Evolutionary conservation across 2,888 invertebrate genomes (phyloP).

Genomic region (Erebia ligea): DNA sequence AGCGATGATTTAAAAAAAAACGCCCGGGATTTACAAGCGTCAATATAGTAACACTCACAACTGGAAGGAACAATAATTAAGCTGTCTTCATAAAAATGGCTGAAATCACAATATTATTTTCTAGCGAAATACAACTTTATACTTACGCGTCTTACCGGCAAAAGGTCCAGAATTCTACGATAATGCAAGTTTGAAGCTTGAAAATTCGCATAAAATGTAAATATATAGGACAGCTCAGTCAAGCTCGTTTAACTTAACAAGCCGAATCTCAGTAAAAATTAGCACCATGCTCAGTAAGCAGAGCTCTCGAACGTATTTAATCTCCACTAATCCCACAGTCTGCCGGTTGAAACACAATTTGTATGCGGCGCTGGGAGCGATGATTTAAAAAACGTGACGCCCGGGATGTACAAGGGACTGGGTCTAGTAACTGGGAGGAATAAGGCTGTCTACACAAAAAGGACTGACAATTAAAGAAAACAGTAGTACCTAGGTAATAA

Average conservation of each 20-base stretch:
- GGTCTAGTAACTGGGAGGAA: constrained; percentile 35
- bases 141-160: too few relatives aligned
- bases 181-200: too few relatives aligned
- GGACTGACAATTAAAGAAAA: too few relatives aligned
- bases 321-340: constrained; percentile 7
- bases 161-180: too few relatives aligned
- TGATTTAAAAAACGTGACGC: constrained; percentile 68
- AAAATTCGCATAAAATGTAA: too few relatives aligned
- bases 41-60: constrained; percentile 38
- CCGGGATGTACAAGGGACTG: constrained; percentile 47
- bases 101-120: too few relatives aligned
- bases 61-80: constrained; percentile 37
- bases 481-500: too few relatives aligned
- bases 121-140: too few relatives aligned
- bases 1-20: constrained; percentile 66
- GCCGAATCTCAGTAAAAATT: constrained; percentile 22
- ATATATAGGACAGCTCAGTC: too few relatives aligned
- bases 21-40: constrained; percentile 49
- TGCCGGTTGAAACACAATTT: constrained; percentile 48
- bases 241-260: constrained; percentile 1
- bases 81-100: constrained; percentile 5
- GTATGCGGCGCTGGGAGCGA: constrained; percentile 56
- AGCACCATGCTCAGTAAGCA: constrained; percentile 20
- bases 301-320: constrained; percentile 27
- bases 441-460: constrained; percentile 31